Evolutionary conservation across 1,140 invertebrate genomes (phyloP), one percentile per base, ranked within the genome.

Genomic region (Solenopsis invicta): DNA sequence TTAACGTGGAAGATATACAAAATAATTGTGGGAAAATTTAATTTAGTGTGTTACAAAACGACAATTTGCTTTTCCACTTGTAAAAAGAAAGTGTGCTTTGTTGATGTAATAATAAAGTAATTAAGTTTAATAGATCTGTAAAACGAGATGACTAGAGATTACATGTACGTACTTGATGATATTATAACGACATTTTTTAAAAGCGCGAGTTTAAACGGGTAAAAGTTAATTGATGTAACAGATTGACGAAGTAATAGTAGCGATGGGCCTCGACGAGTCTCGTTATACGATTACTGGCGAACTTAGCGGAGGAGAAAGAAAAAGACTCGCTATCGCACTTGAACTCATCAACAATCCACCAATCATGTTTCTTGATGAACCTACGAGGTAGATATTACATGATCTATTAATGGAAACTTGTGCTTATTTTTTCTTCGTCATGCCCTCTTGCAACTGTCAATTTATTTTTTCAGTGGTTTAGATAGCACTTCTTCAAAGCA

Each of bases 351-450:
- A 97, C 92, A 98, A 99, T 95, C 98, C 98, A 9, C 98, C 98
- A 5, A 96, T 99, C 10, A 97, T 99, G 96, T 98, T 99, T 95
- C 97, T 99, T 90, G 98, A 99, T 94, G 98, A 99, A 94, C 98
- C 98, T 61, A 99, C 98, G 6, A 99, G 98, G 98, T 99, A 94
- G 5, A 1, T n/a, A 96, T 56, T 21, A 76, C 18, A 41, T 82
- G 50, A 67, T 85, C 72, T 76, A 29, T 67, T 54, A 21, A 13
- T 2, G 3, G 85, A 34, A 21, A 2, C 9, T 9, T 37, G 5
- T 56, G 4, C n/a, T 52, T 75, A 24, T 9, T 45, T 77, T 52
- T 45, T 77, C n/a, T n/a, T 75, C n/a, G 34, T 82, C 16, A 48
- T 13, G 45, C 71, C 37, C 37, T 24, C 18, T 72, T 54, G 74